phyloP scores from a whole-genome alignment of 2,113 vertebrate genomes.

The Piliocolobus tephrosceles region DNA sequence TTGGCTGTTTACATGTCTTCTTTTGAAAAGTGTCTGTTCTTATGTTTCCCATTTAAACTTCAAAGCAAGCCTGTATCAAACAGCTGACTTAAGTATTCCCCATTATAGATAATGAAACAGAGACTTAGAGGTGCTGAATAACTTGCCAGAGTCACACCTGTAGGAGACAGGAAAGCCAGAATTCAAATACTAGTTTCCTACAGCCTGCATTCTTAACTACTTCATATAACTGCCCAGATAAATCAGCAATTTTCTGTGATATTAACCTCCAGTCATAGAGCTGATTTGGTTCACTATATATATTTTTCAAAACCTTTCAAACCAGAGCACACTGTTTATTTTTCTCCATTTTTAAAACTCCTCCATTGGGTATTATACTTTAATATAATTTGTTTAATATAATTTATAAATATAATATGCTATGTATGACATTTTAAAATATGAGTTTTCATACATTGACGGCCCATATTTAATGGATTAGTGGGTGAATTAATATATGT shows the following conservation, averaged over 20 bases:
- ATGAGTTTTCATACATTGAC: too few species aligned
- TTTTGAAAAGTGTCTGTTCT: too few species aligned
- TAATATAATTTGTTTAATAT: not conserved
- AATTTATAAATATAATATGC: not conserved
- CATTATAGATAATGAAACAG: not conserved
- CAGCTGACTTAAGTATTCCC: not conserved
- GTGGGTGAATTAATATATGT: not conserved
- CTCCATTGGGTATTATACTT: not conserved
- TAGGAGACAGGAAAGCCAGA: not conserved
- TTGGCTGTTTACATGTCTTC: too few species aligned
- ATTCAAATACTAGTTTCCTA: not conserved
- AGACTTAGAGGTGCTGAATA: not conserved
- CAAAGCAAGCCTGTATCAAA: not conserved
- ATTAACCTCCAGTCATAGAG: not conserved
- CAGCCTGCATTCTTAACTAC: not conserved
- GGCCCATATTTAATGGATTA: too few species aligned
- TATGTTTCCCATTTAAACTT: not conserved
- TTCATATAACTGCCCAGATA: not conserved
- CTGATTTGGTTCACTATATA: not conserved
- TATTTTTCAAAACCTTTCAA: conserved; percentile 26
- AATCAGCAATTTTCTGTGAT: not conserved
- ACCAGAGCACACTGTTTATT: not conserved
- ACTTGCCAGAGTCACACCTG: not conserved
- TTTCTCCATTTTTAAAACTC: not conserved
- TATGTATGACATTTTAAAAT: not conserved